Percentiles rank a stretch among this genome's conserved stretches.
phyloP scores from a whole-genome alignment of 2,888 invertebrate species.

The Therioaphis trifolii region DNA sequence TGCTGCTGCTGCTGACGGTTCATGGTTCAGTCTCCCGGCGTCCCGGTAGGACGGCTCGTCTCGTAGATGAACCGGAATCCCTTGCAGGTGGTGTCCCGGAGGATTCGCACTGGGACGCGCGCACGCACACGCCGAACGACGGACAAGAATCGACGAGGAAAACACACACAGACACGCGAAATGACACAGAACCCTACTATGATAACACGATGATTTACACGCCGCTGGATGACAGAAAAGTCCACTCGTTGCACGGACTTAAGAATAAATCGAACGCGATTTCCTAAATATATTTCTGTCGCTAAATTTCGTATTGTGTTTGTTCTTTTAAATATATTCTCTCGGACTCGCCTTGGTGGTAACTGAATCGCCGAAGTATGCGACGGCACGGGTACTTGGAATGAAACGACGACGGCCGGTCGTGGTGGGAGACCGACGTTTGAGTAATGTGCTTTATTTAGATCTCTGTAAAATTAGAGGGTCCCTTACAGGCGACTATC shows the following conservation, averaged over 20 bases:
- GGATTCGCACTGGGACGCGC: background rate
- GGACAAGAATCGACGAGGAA: background rate
- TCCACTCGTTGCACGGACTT: too few relatives aligned
- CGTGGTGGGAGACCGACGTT: constrained; percentile 62
- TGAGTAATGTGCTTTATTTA: constrained; percentile 62
- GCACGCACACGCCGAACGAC: background rate
- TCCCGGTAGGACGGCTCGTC: background rate
- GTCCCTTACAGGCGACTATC: constrained; percentile 59
- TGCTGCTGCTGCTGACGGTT: too few relatives aligned
- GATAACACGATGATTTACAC: too few relatives aligned
- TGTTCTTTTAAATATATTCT: constrained; percentile 11
- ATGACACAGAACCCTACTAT: background rate
- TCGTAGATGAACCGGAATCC: constrained; percentile 8
- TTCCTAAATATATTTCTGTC: too few relatives aligned
- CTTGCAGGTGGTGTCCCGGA: background rate
- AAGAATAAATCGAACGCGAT: too few relatives aligned
- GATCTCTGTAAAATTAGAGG: constrained; percentile 61
- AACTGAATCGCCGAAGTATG: constrained; percentile 59
- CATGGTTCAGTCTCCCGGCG: constrained; percentile 35
- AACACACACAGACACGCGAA: background rate
- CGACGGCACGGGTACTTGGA: constrained; percentile 19
- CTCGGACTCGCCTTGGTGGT: constrained; percentile 53
- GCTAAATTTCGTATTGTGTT: background rate
- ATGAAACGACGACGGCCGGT: constrained; percentile 27
- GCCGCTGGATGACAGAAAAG: too few relatives aligned